Base-by-base conservation (phyloP, 2,888 invertebrate genomes). In the Dendrolimus pini region DNA sequence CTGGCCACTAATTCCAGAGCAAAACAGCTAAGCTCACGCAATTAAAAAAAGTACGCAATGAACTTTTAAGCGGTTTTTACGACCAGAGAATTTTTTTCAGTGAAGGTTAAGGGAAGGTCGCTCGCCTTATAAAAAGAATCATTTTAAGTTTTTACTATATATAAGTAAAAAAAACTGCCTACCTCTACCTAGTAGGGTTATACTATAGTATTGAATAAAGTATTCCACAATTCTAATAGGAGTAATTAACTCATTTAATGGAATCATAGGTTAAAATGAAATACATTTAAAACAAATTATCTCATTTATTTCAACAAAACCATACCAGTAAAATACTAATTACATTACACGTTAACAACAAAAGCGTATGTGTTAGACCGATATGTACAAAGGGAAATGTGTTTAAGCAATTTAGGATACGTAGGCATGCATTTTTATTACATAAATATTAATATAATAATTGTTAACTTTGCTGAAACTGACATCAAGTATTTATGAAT, bases 261-360 rank as follows among this genome's bases (percentile, higher is more conserved):
- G 12, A 0, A 12, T 47, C 47, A 47, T 10, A 9, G 10, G 30
- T 57, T 53, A 56, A 65, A 65, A 66, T 55, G 65, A 69, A 59
- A 68, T 59, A 59, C 57, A 47, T 41, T 57, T 65, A 70, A 80
- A 77, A 82, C 80, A 80, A 80, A 80, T 77, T 62, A 63, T 64
- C 41, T 72, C 65, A 66, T 84, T 81, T 82, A 80, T 80, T 82
- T 72, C 71, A 84, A 82, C 82, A 77, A 76, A 83, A 77, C 77
- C 68, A 77, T 75, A 69, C 71, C 71, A 71, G 62, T 77, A 74
- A 69, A 72, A 70, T 76, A 72, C 78, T 78, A 77, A 76, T 77
- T 78, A 82, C 77, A 75, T 66, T 81, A 78, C 71, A 76, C 73
- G 64, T 74, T 78, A 77, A 84, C 79, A 80, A 83, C 78, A 69